phyloP scores from a whole-genome alignment of 1,140 invertebrate genomes.

The Microvelia longipes region DNA sequence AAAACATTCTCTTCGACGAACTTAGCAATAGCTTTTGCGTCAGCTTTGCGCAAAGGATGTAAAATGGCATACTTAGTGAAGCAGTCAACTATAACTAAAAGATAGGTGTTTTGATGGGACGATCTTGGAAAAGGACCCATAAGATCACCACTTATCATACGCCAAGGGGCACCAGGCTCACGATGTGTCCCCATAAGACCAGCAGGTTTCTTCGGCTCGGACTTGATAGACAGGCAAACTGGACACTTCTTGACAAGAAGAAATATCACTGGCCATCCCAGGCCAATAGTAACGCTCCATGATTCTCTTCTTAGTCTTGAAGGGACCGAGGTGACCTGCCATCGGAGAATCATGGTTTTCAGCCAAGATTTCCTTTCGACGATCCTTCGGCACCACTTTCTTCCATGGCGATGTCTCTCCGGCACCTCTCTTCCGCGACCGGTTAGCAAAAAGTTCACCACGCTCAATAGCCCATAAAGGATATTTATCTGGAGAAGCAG shows the following conservation, averaged over 20 bases:
- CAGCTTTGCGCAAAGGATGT: constrained; percentile 23
- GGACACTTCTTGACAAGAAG: constrained; percentile 19
- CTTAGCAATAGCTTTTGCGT: too few species aligned
- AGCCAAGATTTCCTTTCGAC: constrained; percentile 15
- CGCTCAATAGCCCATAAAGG: background rate
- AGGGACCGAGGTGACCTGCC: constrained; percentile 26
- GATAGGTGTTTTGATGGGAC: constrained; percentile 18
- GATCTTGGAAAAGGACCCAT: constrained; percentile 30
- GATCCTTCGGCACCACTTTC: constrained; percentile 19
- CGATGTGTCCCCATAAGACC: constrained; percentile 4
- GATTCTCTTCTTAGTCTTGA: constrained; percentile 25
- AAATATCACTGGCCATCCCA: constrained; percentile 10
- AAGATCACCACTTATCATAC: too few species aligned
- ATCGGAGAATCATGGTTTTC: constrained; percentile 22
- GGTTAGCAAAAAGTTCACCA: background rate
- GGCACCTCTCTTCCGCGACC: background rate
- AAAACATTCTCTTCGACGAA: too few species aligned
- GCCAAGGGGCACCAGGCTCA: constrained; percentile 5
- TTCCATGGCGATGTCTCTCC: constrained; percentile 18
- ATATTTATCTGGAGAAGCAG: background rate
- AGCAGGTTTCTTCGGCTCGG: too few species aligned
- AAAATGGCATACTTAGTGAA: constrained; percentile 30
- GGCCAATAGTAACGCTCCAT: constrained; percentile 17
- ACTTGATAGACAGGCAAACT: constrained; percentile 13
- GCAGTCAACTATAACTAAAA: constrained; percentile 28